Base-by-base conservation (phyloP, 2,797 vertebrate genomes). In the Intellagama lesueurii region DNA sequence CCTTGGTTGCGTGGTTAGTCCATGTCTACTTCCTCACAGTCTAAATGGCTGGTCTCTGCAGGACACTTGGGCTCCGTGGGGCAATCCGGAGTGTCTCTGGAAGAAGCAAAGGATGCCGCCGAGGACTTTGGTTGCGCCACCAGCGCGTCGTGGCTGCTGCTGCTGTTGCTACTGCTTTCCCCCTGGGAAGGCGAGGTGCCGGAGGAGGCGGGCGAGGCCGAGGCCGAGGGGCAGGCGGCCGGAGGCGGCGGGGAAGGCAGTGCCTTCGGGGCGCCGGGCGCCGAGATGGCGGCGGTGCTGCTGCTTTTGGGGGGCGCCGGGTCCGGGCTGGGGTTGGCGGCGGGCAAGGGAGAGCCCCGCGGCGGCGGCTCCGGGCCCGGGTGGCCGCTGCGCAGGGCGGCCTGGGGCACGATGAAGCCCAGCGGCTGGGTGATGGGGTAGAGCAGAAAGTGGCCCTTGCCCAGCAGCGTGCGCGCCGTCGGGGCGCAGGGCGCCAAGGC, bases 341-440 rank as follows among this genome's bases (percentile, higher is more conserved):
- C 97, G 4, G 96, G 95, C 72, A 94, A 91, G 7, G 95, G 94
- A 89, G 96, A 95, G 89, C 95, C 96, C 94, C 95, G 95, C 64
- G 93, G 95, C n/a, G 95, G 70, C 94, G 92, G 9, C 94, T 98
- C 97, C 40, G 97, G 97, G 93, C 97, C 96, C 0, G 96, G 96
- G 19, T 96, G 89, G 26, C 96, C 95, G 93, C 98, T 98, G 88
- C 60, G 60, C 16, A 98, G 97, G 35, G 98, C 98, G 81, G 98
- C 98, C 94, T 99, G 99, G 76, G 98, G 99, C 94, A 99, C 98
- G 94, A 99, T 97, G 97, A 99, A 99, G 96, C 99, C 99, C 12
- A 99, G 97, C 52, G 99, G 99, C 96, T 99, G 99, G 6, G 98
- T 99, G 96, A 99, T 99, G 91, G 98, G 98, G 92, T 99, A 99